Conservation (phyloP, 2,113 vertebrate genomes). For the Brienomyrus longianalis region DNA sequence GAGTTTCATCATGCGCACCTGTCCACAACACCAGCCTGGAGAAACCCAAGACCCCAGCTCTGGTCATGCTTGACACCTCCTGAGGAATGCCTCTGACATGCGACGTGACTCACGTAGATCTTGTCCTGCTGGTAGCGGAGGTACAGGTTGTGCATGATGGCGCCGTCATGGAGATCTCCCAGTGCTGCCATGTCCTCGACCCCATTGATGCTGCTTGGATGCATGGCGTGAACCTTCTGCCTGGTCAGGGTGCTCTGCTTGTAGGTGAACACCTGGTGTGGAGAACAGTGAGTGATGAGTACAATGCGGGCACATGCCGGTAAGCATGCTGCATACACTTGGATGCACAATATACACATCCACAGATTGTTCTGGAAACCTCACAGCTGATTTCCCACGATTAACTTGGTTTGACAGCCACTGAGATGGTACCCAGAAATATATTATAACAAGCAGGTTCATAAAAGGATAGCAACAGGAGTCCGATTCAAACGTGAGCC, state of each 20-base stretch:
- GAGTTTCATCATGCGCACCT: neutral
- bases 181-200: slow-evolving; percentile 91
- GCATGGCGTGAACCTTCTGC: slow-evolving; percentile 85
- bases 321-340: neutral
- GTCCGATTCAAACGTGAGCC: neutral
- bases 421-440: neutral
- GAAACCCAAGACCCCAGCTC: neutral
- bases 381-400: neutral
- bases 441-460: neutral
- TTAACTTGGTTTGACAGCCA: neutral
- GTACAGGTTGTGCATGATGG: slow-evolving; percentile 90
- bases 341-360: neutral
- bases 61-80: neutral
- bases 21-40: neutral
- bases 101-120: slow-evolving; percentile 80
- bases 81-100: no score
- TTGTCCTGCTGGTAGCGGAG: slow-evolving; percentile 77
- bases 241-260: slow-evolving; percentile 84
- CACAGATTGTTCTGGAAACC: neutral
- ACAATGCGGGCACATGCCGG: neutral
- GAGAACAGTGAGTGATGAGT: neutral
- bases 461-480: neutral
- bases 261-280: slow-evolving; percentile 83
- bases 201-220: slow-evolving; percentile 58
- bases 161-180: slow-evolving; percentile 85